Percentiles rank a stretch among this genome's conserved stretches.
Evolutionary conservation across 2,113 vertebrate genomes (phyloP).

Genomic region (Thryonomys swinderianus): DNA sequence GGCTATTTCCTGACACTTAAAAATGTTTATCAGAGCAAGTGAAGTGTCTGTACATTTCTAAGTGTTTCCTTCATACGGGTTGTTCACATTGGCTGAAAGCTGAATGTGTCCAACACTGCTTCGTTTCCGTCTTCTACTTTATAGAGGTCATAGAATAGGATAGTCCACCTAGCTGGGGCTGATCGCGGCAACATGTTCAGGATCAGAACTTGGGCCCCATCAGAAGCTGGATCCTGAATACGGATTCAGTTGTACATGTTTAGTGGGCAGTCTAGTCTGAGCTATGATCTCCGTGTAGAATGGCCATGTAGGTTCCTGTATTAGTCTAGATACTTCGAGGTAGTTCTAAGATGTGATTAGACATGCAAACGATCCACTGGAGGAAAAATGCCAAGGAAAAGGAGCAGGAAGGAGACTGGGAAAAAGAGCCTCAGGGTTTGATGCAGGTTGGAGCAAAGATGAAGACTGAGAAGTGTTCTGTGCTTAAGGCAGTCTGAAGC

Average conservation of each 20-base stretch:
- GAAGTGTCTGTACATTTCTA: too few species aligned
- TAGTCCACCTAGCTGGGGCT: not conserved
- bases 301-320: fast-evolving
- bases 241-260: not conserved
- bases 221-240: not conserved
- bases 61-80: not conserved
- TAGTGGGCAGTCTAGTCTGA: not conserved
- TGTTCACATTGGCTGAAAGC: not conserved
- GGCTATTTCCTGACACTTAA: not conserved
- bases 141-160: not conserved
- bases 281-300: not conserved
- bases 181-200: not conserved
- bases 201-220: not conserved
- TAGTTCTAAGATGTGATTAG: not conserved
- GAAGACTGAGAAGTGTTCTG: not conserved
- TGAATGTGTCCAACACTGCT: not conserved
- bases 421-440: not conserved
- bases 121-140: not conserved
- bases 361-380: too few species aligned
- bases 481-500: not conserved
- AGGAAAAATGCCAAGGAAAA: too few species aligned
- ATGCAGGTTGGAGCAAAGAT: not conserved
- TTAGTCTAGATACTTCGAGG: not conserved
- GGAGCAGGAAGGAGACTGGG: too few species aligned
- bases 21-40: too few species aligned